These are phyloP conservation scores for Zosterops japonicus DNA, from an alignment of 2,113 vertebrate genomes.

Conservation along the genomic window DNA sequence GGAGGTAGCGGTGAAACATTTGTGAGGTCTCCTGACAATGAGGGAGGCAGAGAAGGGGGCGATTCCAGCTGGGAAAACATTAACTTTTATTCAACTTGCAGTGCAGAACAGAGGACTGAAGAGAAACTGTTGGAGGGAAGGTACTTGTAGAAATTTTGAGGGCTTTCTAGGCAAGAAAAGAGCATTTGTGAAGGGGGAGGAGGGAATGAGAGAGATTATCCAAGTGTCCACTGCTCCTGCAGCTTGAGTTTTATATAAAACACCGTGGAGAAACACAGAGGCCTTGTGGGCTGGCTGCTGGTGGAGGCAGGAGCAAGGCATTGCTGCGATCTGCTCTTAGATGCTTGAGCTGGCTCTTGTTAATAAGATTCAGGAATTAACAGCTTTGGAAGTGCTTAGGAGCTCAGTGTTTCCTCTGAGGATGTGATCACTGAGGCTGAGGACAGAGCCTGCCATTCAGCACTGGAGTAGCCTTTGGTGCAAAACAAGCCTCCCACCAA, in stretches of 20 bases:
- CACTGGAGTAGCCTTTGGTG: background rate
- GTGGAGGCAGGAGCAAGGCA: background rate
- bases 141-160: background rate
- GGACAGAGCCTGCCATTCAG: slow-evolving; percentile 13
- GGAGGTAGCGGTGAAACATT: slow-evolving; percentile 25
- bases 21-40: slow-evolving; percentile 9
- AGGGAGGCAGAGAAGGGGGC: background rate
- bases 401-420: background rate
- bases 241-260: background rate
- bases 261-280: background rate
- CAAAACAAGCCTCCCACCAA: background rate
- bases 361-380: slow-evolving; percentile 52
- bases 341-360: background rate
- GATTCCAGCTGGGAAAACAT: slow-evolving; percentile 32
- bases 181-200: background rate
- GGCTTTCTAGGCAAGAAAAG: background rate
- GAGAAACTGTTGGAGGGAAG: background rate
- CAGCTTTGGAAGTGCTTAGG: slow-evolving; percentile 26
- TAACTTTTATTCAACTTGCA: background rate
- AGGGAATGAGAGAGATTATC: background rate
- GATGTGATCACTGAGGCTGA: background rate
- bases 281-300: background rate
- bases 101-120: background rate
- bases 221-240: background rate
- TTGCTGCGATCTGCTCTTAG: background rate